Evolutionary conservation across 2,113 vertebrate genomes (phyloP).

Genomic region (Lagenorhynchus albirostris): DNA sequence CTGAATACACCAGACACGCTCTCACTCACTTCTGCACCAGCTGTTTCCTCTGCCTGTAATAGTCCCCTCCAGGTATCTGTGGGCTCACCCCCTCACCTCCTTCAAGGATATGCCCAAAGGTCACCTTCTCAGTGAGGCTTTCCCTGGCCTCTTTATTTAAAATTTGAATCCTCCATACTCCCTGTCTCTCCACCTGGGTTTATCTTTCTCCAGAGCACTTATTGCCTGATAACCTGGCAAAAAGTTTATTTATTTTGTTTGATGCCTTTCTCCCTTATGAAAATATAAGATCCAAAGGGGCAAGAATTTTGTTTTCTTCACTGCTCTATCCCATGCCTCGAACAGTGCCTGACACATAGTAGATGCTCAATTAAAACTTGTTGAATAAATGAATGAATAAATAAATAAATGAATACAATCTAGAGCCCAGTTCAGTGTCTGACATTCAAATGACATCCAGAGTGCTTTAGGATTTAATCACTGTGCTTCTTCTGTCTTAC

Average conservation of each 20-base stretch:
- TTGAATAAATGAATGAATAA: neutral
- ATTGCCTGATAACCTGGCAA: neutral
- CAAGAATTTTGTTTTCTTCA: neutral
- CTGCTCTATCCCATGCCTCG: neutral
- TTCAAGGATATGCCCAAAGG: neutral
- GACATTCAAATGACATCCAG: neutral
- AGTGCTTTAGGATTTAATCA: neutral
- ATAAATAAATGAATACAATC: neutral
- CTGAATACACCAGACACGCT: neutral
- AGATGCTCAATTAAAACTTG: neutral
- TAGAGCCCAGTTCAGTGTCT: neutral
- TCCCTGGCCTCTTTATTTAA: neutral
- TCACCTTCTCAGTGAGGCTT: neutral
- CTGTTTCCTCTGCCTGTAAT: neutral
- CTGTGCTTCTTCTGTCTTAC: neutral
- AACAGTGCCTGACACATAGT: neutral
- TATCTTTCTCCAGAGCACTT: neutral
- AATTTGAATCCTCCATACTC: neutral
- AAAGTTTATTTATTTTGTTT: neutral
- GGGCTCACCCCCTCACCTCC: neutral
- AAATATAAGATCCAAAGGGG: neutral
- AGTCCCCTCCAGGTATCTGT: neutral
- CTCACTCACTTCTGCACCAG: neutral
- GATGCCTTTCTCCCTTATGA: neutral
- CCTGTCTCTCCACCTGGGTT: neutral